Base-by-base conservation (phyloP, 2,113 vertebrate species). In the Chitala chitala region DNA sequence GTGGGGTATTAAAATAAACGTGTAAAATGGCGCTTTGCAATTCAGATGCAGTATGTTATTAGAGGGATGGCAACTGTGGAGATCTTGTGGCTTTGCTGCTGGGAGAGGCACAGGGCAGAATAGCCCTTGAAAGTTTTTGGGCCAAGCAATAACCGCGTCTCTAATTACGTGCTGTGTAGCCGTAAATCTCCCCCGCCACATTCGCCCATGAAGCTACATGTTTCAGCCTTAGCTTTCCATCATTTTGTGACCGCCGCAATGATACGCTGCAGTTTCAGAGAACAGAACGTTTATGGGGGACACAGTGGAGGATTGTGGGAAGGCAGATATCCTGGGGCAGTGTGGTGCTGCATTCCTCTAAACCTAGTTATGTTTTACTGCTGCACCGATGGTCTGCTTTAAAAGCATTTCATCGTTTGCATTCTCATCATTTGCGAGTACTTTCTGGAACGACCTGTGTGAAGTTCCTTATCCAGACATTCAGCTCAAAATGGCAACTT, bases 151-250 rank as follows among this genome's bases (percentile, higher is more conserved):
- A 83, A 83, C 79, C 78, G 31, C 78, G 81, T 76, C 66, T 84
- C 83, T 88, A 88, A 90, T 90, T 90, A 86, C 81, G 81, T 82
- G 86, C 87, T 6, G 80, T 86, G 87, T 88, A 81, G 71, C 83
- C 82, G 83, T 89, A 89, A 91, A 87, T 87, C 83, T 73, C 73
- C 51, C 76, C 70, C 48, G 2, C 51, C 44, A 36, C 55, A 22
- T 63, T 59, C 38, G 33, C n/a, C 51, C 40, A 51, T 12, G 13
- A 15, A 42, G 46, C 80, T 84, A 74, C 76, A 78, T 79, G 77
- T 74, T 85, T 79, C 78, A 82, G 75, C 78, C 72, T 70, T 40
- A 4, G 51, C 55, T 44, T 81, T 75, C 74, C 13, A 73, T 55
- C 13, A 50, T 22, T 31, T 61, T 29, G 71, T 20, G 10, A 69